Percentiles rank a stretch among this genome's conserved stretches.
phyloP scores from a whole-genome alignment of 2,888 invertebrate genomes.

The Trissolcus brochymenae region DNA sequence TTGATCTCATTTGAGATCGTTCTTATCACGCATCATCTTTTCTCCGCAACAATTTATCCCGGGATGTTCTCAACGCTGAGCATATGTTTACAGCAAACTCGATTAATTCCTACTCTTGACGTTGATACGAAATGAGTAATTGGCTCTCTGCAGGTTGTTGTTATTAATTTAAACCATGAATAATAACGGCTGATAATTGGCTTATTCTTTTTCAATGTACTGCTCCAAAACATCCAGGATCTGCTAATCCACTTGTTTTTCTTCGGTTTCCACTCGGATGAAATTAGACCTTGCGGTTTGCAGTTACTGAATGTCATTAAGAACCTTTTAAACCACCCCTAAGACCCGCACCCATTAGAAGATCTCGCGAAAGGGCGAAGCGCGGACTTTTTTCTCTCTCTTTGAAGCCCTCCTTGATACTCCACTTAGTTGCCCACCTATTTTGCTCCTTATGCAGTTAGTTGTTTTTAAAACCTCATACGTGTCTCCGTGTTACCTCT shows the following conservation, averaged over 20 bases:
- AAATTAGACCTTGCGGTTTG: slow-evolving; percentile 68
- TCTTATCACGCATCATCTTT: slow-evolving; percentile 39
- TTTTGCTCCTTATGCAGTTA: slow-evolving; percentile 71
- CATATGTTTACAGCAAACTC: slow-evolving; percentile 22
- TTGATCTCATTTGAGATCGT: slow-evolving; percentile 52
- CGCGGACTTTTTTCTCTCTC: slow-evolving; percentile 68
- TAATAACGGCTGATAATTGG: slow-evolving; percentile 12
- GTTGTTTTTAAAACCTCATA: slow-evolving; percentile 65
- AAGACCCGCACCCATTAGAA: slow-evolving; percentile 72
- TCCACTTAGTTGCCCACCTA: slow-evolving; percentile 60
- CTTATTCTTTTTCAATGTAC: neutral
- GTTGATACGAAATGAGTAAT: slow-evolving; percentile 10
- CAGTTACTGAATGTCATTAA: slow-evolving; percentile 74
- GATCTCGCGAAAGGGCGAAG: slow-evolving; percentile 69
- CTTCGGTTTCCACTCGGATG: slow-evolving; percentile 75
- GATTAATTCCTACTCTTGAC: slow-evolving; percentile 17
- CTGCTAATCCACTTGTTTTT: slow-evolving; percentile 74
- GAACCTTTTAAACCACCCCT: slow-evolving; percentile 76
- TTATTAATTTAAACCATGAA: slow-evolving; percentile 2
- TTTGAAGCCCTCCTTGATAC: slow-evolving; percentile 25
- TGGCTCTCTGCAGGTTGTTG: neutral
- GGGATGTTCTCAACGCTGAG: slow-evolving; percentile 16
- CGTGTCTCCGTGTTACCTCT: slow-evolving; percentile 3
- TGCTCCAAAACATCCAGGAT: slow-evolving; percentile 13
- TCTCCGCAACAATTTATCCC: slow-evolving; percentile 48